Evolutionary conservation across 92 coral and sea anemone species (phyloP).

Genomic region (Paramuricea clavata): DNA sequence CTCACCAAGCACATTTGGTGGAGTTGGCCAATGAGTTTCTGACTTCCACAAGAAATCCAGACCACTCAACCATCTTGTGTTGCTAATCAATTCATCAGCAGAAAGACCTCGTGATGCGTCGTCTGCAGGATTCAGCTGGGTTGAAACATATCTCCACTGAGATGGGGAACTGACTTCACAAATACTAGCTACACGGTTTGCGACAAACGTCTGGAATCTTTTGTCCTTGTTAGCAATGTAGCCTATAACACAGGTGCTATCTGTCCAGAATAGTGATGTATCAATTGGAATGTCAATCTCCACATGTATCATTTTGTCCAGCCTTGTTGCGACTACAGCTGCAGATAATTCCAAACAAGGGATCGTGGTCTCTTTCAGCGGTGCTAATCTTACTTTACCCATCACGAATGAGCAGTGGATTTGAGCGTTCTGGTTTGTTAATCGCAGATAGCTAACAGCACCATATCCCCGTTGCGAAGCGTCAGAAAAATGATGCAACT

Average conservation of each 20-base stretch:
- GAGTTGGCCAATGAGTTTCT: too few species aligned
- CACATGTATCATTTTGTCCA: not conserved
- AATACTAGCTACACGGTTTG: not conserved
- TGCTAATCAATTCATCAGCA: too few species aligned
- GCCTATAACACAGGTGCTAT: not conserved
- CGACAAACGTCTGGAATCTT: constrained; percentile 1
- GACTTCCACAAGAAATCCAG: too few species aligned
- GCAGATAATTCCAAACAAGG: not conserved
- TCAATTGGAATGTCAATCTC: not conserved
- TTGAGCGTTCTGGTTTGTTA: not conserved
- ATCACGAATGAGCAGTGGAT: not conserved
- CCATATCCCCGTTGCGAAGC: not conserved
- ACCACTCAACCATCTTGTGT: too few species aligned
- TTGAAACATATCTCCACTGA: constrained; percentile 5
- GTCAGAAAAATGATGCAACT: not conserved
- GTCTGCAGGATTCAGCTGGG: too few species aligned
- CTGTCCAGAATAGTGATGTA: not conserved
- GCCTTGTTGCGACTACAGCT: too few species aligned
- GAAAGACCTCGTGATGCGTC: too few species aligned
- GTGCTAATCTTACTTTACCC: not conserved
- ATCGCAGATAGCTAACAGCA: constrained; percentile 6
- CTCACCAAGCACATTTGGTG: too few species aligned
- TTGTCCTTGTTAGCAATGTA: not conserved
- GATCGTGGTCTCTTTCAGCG: not conserved
- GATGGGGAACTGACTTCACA: not conserved